Percentiles rank a stretch among this genome's conserved stretches.
Evolutionary conservation across 2,888 invertebrate species (phyloP).

Genomic region (Xestoiulus laeticollis): DNA sequence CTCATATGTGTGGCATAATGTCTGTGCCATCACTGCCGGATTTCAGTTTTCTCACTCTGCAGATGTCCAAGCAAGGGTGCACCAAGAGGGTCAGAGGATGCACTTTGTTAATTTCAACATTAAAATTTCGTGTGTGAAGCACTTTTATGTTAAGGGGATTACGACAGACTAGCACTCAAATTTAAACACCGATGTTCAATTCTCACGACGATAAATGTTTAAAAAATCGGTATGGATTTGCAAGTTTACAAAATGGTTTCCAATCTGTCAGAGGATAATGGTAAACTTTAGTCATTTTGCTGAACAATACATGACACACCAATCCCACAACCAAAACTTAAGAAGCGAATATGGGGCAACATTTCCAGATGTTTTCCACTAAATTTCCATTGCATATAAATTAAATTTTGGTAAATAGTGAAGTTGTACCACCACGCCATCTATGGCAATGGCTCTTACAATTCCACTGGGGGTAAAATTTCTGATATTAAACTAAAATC

Average conservation of each 20-base stretch:
- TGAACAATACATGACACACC: background rate
- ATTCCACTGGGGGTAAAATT: background rate
- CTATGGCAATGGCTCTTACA: background rate
- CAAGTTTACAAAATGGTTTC: background rate
- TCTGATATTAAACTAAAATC: conserved; percentile 25
- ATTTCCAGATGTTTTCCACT: too few relatives aligned
- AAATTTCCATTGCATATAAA: too few relatives aligned
- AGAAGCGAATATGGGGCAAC: too few relatives aligned
- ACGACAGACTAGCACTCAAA: background rate
- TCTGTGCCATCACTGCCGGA: background rate
- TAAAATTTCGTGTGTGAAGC: background rate
- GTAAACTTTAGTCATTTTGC: background rate
- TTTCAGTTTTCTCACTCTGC: background rate
- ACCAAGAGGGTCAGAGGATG: background rate
- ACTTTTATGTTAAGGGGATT: background rate
- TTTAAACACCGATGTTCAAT: conserved; percentile 6
- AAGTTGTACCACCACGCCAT: too few relatives aligned
- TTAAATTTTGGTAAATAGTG: too few relatives aligned
- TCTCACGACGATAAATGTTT: background rate
- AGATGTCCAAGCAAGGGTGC: background rate
- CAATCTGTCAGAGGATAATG: background rate
- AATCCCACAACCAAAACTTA: too few relatives aligned
- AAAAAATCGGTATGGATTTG: background rate
- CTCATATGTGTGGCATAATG: background rate
- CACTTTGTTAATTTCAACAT: background rate